A percentile compares a stretch with the other conserved stretches of the same genome.
Conservation (phyloP, 2,797 vertebrate genomes). For the Myotis vivesi region DNA sequence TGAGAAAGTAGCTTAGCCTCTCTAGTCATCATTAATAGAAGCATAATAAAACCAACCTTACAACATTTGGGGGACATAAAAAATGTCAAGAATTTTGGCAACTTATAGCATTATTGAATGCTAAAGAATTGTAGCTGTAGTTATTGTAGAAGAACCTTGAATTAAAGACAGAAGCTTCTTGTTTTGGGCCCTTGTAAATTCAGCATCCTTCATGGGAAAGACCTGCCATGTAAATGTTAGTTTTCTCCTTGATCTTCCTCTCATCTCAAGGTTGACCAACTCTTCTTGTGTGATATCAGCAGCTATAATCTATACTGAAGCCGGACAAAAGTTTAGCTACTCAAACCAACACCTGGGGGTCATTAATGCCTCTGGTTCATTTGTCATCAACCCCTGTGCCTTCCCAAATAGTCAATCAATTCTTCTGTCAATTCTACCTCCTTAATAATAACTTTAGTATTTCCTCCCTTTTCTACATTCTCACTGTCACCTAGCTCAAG, state of each 20-base stretch:
- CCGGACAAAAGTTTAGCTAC: not conserved
- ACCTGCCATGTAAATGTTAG: not conserved
- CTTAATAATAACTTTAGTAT: not conserved
- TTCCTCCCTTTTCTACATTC: not conserved
- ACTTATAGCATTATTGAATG: not conserved
- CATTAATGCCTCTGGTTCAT: not conserved
- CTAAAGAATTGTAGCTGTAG: not conserved
- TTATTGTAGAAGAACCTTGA: not conserved
- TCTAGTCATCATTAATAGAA: not conserved
- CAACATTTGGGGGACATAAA: not conserved
- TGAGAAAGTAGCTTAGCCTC: conserved; percentile 62
- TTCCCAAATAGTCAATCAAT: not conserved
- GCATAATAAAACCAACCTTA: not conserved
- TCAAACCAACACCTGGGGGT: not conserved
- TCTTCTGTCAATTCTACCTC: conserved; percentile 24
- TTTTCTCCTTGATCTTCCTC: conserved; percentile 9
- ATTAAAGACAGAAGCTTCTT: not conserved
- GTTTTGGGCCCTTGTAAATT: not conserved
- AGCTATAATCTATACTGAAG: not conserved
- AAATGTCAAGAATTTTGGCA: not conserved
- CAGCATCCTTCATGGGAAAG: not conserved
- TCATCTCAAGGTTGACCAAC: not conserved
- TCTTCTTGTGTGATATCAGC: not conserved
- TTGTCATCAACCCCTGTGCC: not conserved
- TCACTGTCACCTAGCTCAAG: not conserved